Evolutionary conservation across 2,888 invertebrate genomes (phyloP), one percentile per base, ranked within the genome.

Genomic region (Phorcus lineatus): DNA sequence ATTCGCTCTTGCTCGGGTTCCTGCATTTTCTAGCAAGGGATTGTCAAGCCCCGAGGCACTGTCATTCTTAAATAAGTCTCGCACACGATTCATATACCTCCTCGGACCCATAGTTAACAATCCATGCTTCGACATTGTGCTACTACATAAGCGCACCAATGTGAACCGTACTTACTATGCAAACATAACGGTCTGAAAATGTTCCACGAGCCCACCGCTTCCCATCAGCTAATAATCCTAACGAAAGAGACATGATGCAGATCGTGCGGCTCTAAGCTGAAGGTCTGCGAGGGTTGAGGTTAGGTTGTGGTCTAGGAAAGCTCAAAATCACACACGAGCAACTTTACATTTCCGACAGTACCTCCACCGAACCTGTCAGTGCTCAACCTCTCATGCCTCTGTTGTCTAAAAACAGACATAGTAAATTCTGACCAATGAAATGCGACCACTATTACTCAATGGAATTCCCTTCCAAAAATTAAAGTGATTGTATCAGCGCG

Each of bases 361-460:
- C 70, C 70, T 70, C 36, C 36, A 70, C 70, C 70, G 40, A 40
- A 31, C 36, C 70, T 36, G 70, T 70, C 70, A 57, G 24, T 22
- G 24, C 57, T 40, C 28, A 36, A 31, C 19, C 57, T 70, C 70
- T 70, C 70, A 40, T 70, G 70, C 70, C 36, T 70, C 62, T 70
- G 70, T 40, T 70, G 70, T 70, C 70, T 70, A 70, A 70, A 70
- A 70, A 70, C 70, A 70, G 70, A 70, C 70, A 70, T 70, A 70
- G 70, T 70, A 70, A 70, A 70, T 70, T 31, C 70, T 70, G 40
- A 40, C 70, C 70, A 70, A 70, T 70, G 40, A 70, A 36, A 36
- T 36, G 70, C 70, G 40, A 70, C 40, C 70, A 40, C 17, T 70
- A 11, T 70, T 40, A 31, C 70, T 31, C 40, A 31, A 70, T 70